A percentile compares a stretch with the other conserved stretches of the same genome.
Conservation (phyloP, 2,888 invertebrate species). For the Escarpia spicata region DNA sequence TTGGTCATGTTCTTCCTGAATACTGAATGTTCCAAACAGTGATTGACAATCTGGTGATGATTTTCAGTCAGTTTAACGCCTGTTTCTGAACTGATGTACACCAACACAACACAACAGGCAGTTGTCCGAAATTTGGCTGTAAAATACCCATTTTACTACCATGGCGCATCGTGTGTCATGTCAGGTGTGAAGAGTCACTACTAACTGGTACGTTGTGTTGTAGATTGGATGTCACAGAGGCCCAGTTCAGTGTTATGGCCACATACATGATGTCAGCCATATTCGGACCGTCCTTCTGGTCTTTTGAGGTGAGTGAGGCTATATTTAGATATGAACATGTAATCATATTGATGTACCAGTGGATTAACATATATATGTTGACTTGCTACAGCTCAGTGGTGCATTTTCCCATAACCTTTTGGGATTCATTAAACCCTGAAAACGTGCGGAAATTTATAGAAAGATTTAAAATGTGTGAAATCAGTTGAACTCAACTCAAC, state of each 20-base stretch:
- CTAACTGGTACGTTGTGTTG: not conserved
- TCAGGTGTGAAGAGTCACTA: not conserved
- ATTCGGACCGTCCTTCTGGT: constrained; percentile 90
- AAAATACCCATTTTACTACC: not conserved
- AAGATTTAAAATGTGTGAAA: not conserved
- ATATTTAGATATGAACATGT: not conserved
- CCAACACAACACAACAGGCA: not conserved
- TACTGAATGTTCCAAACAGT: not conserved
- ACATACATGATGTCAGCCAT: constrained; percentile 88
- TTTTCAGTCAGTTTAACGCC: not conserved
- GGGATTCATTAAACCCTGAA: not conserved
- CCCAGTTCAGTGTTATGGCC: constrained; percentile 90
- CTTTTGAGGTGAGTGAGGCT: constrained; percentile 64
- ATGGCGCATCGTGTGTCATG: not conserved
- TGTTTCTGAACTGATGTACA: not conserved
- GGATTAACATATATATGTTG: not conserved
- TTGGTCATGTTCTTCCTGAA: not conserved
- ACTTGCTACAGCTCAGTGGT: not conserved
- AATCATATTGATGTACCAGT: not conserved
- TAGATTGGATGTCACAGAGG: constrained; percentile 95
- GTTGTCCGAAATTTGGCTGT: too few species aligned
- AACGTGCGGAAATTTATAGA: not conserved
- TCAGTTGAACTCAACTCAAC: not conserved
- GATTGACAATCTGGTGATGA: not conserved
- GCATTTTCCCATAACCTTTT: too few species aligned